A percentile compares a stretch with the other conserved stretches of the same genome.
phyloP scores from a whole-genome alignment of 2,797 vertebrate species.

The Psittacula derbiana region DNA sequence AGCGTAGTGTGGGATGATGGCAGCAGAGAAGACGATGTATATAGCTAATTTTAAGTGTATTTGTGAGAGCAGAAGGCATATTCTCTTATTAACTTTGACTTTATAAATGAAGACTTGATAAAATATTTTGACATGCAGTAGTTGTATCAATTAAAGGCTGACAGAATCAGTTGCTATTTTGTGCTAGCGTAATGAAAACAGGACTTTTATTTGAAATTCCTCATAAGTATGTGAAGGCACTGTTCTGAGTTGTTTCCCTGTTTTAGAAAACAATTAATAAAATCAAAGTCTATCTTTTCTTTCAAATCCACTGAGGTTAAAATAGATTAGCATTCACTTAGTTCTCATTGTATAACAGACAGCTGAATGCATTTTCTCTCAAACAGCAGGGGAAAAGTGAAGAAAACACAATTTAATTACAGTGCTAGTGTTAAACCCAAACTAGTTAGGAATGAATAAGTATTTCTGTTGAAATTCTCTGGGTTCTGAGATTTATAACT shows the following conservation, averaged over 20 bases:
- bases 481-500: conserved; percentile 54
- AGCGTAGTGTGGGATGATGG: neutral
- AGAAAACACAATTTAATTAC: conserved; percentile 66
- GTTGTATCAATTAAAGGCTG: conserved; percentile 48
- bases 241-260: neutral
- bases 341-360: conserved; percentile 60
- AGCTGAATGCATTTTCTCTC: conserved; percentile 62
- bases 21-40: neutral
- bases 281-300: conserved; percentile 57
- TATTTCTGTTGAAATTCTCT: conserved; percentile 51
- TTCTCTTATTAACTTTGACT: conserved; percentile 14
- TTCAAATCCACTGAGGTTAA: conserved; percentile 48
- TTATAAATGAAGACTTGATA: conserved; percentile 32
- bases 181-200: conserved; percentile 43
- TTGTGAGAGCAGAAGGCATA: neutral
- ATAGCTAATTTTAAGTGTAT: neutral
- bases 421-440: conserved; percentile 34
- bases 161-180: conserved; percentile 59
- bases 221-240: conserved; percentile 32
- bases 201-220: conserved; percentile 65
- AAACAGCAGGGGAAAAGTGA: conserved; percentile 65
- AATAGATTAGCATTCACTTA: conserved; percentile 57
- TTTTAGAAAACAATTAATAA: conserved; percentile 67
- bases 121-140: conserved; percentile 50
- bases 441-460: conserved; percentile 44